phyloP scores from a whole-genome alignment of 2,797 vertebrate species.

The Neostethus bicornis region DNA sequence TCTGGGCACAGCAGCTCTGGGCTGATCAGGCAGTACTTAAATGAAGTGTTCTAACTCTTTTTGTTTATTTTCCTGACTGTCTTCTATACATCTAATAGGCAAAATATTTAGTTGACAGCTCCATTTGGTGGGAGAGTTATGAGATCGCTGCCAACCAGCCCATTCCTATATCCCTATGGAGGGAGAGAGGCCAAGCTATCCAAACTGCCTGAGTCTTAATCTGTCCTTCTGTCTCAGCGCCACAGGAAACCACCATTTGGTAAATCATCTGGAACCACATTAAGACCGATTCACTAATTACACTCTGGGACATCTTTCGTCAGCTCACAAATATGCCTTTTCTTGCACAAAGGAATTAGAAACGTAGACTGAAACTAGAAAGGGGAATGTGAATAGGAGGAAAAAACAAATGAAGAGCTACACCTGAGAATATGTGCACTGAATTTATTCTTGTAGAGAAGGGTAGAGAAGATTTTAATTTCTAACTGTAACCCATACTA shows the following conservation, averaged over 20 bases:
- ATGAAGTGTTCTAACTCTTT: constrained; percentile 69
- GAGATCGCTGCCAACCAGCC: constrained; percentile 76
- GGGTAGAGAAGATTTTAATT: constrained; percentile 43
- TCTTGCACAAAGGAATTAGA: constrained; percentile 63
- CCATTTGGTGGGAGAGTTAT: constrained; percentile 83
- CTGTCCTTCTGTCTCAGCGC: constrained; percentile 76
- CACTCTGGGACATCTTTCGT: constrained; percentile 73
- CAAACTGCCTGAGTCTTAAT: constrained; percentile 77
- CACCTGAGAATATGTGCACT: constrained; percentile 51
- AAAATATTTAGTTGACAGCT: constrained; percentile 86
- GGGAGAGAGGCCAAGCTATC: constrained; percentile 71
- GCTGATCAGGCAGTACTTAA: constrained; percentile 78
- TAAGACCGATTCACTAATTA: constrained; percentile 81
- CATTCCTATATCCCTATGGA: constrained; percentile 71
- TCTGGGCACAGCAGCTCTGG: constrained; percentile 66
- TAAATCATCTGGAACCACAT: constrained; percentile 84
- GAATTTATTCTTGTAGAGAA: constrained; percentile 54
- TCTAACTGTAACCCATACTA: no score
- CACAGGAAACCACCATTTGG: constrained; percentile 82
- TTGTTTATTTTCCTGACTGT: constrained; percentile 82
- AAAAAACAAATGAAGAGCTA: constrained; percentile 54
- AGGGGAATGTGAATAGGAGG: constrained; percentile 33
- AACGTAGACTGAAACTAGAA: constrained; percentile 33
- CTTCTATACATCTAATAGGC: constrained; percentile 79
- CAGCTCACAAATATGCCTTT: constrained; percentile 76